Evolutionary conservation across 2,888 invertebrate genomes (phyloP), one percentile per base, ranked within the genome.

Genomic region (Teleogryllus oceanicus): DNA sequence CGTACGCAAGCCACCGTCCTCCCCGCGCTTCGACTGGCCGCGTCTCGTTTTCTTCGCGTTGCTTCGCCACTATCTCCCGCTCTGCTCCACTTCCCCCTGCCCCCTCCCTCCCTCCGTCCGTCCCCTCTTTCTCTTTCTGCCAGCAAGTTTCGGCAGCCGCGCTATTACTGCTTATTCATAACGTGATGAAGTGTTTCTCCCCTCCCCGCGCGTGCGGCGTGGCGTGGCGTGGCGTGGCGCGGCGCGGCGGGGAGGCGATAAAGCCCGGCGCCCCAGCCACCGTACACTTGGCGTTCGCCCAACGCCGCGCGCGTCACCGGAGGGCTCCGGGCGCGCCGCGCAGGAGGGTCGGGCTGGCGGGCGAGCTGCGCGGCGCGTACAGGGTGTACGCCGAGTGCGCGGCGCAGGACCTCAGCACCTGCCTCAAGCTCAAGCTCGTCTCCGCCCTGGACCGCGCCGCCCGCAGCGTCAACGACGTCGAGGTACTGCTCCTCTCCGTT

Each of bases 311-410:
- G n/a, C 62, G 62, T 62, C 62, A 12, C 3, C 62, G 16, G 62
- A 18, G 16, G n/a, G 16, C 16, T 13, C 13, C 13, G 62, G 62
- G 4, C 62, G 62, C 13, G 62, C n/a, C 21, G 85, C 86, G 77
- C 86, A 86, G 78, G 80, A 82, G 2, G 80, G 18, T 83, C 84
- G 85, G 84, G 88, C 20, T 86, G 90, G 83, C 87, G 83, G 91
- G 92, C 83, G 94, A 94, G 84, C 87, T 94, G 11, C 91, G 92
- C 84, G 90, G 92, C 84, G 91, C 94, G 83, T 94, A 93, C 85
- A 93, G 94, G 86, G 91, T 94, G 83, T 95, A 95, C 87, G 93
- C 93, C 86, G 94, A 95, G 84, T 95, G 95, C 88, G 88, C 83
- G 90, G 82, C 93, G 92, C 83, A 86, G 80, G 86, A 88, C 81